Evolutionary conservation across 2,888 invertebrate genomes (phyloP), one percentile per base, ranked within the genome.

Genomic region (Dermolepida albohirtum): DNA sequence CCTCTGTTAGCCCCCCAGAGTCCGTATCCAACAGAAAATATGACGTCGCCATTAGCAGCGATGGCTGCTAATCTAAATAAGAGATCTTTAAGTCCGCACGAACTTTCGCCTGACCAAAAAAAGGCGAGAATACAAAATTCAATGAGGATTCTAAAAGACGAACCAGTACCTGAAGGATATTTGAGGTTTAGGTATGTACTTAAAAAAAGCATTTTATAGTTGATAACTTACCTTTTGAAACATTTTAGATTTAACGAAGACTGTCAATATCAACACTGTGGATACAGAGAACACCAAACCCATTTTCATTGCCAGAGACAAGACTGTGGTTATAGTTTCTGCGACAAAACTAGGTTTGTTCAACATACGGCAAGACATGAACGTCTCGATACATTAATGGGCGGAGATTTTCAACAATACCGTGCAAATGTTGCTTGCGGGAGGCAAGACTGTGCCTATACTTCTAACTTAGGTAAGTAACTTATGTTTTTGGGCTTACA

Each of bases 291-390:
- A 76, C 96, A 96, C 80, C 96, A 97, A 82, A 97, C 97, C 0
- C 97, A 98, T 80, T 97, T 96, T 85, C 97, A 98, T 80, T 98
- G 97, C 83, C 91, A 92, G 78, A 86, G 95, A 39, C 90, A 91
- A 76, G 96, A 97, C 82, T 98, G 97, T 78, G 96, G 95, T n/a
- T 97, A 97, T 79, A 95, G 96, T 50, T 97, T 97, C 87, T 97
- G 97, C 82, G 97, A 97, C 85, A 95, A 96, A 80, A 96, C 97
- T 0, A 88, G 96, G 69, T 96, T 96, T 78, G 94, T 96, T 1
- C 97, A 97, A 77, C 97, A 98, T 82, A 96, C 96, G 0, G 95
- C 96, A 1, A 87, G 97, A 29, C 97, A 97, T 79, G 96, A 97
- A 79, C 89, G 97, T 77, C 85, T 97, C 74, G 97, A 97, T 80